A percentile compares a stretch with the other conserved stretches of the same genome.
phyloP scores from a whole-genome alignment of 2,797 vertebrate species.

The Poliocrania exsul region DNA sequence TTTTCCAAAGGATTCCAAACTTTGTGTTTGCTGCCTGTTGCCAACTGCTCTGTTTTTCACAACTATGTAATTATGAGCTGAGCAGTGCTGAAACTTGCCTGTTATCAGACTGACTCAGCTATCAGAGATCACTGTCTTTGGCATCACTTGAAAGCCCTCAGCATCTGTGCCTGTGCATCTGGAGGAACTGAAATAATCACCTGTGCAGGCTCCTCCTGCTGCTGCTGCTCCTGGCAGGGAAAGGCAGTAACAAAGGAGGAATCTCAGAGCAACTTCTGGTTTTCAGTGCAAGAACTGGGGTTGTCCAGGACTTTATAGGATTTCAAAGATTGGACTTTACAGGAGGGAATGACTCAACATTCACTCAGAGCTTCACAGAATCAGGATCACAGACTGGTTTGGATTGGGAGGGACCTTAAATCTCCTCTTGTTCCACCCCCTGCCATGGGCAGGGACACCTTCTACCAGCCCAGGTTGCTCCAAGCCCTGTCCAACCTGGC shows the following conservation, averaged over 20 bases:
- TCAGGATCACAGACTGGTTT: neutral
- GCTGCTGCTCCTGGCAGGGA: neutral
- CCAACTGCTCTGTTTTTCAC: neutral
- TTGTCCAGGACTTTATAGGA: neutral
- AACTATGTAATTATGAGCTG: neutral
- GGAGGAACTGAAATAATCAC: neutral
- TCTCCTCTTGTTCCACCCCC: neutral
- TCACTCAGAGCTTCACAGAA: neutral
- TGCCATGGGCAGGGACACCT: neutral
- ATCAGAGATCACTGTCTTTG: conserved; percentile 37
- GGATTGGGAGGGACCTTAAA: neutral
- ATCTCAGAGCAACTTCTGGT: neutral
- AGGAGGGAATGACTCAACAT: neutral
- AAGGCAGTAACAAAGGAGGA: neutral
- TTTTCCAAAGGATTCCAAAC: neutral
- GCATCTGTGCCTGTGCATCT: conserved; percentile 1
- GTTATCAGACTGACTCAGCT: neutral
- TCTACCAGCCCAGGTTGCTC: neutral
- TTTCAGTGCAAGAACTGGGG: neutral
- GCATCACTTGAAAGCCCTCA: conserved; percentile 21
- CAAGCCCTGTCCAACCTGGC: rapidly evolving
- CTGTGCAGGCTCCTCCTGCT: neutral
- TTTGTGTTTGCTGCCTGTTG: neutral
- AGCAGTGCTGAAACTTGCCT: conserved; percentile 47
- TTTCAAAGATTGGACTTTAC: neutral